These are phyloP conservation scores for Sebastes iracundus DNA, from an alignment of 2,797 vertebrate species.

Conservation along the genomic window DNA sequence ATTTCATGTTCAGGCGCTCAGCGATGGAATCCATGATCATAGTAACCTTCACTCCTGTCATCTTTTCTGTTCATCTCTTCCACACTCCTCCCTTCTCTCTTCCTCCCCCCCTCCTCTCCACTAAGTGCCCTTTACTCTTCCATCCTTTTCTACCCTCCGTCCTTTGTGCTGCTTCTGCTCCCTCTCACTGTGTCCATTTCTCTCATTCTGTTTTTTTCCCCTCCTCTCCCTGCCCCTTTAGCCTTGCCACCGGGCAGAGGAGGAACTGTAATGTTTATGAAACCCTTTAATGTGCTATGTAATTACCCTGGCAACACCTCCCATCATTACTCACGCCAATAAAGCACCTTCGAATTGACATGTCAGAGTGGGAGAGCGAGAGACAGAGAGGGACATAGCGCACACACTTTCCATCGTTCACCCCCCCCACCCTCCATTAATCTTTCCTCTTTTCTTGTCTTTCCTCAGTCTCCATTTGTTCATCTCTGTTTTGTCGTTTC, in stretches of 20 bases:
- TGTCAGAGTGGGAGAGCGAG: slow-evolving; percentile 66
- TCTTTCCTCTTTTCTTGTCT: slow-evolving; percentile 63
- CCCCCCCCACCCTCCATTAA: slow-evolving; percentile 26
- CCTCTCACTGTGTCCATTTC: slow-evolving; percentile 55
- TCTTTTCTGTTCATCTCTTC: slow-evolving; percentile 63
- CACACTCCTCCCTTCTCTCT: slow-evolving; percentile 41
- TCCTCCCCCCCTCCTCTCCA: slow-evolving; percentile 29
- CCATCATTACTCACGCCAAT: slow-evolving; percentile 84
- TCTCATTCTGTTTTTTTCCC: slow-evolving; percentile 56
- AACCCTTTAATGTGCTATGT: slow-evolving; percentile 86
- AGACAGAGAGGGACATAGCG: slow-evolving; percentile 38
- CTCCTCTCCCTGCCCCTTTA: slow-evolving; percentile 67
- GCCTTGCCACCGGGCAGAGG: slow-evolving; percentile 78
- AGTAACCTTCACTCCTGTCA: slow-evolving; percentile 74
- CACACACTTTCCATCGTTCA: slow-evolving; percentile 66
- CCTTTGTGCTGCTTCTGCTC: slow-evolving; percentile 52
- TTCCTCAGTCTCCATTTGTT: slow-evolving; percentile 52
- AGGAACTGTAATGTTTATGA: slow-evolving; percentile 86
- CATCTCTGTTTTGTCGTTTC: slow-evolving; percentile 62
- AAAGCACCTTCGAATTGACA: slow-evolving; percentile 82
- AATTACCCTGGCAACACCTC: slow-evolving; percentile 84
- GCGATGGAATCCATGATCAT: slow-evolving; percentile 71
- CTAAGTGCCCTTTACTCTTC: slow-evolving; percentile 52
- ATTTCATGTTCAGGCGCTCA: slow-evolving; percentile 71
- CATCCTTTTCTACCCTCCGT: slow-evolving; percentile 39